Evolutionary conservation across 2,113 vertebrate species (phyloP), one percentile per base, ranked within the genome.

Genomic region (Crypturellus undulatus): DNA sequence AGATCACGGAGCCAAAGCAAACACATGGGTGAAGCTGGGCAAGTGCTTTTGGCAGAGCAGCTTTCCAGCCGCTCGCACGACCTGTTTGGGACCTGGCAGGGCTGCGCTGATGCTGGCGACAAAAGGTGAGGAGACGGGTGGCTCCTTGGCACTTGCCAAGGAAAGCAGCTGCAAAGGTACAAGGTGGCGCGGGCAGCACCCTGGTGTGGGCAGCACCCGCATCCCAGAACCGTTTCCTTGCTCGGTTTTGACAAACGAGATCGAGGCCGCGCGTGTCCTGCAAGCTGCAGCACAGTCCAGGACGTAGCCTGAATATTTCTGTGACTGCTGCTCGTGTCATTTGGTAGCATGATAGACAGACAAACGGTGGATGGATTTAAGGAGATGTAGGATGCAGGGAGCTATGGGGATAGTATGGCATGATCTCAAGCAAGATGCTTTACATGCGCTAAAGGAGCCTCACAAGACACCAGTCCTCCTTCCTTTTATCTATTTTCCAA

Each of bases 271-370:
- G 15, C 52, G 49, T 40, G 63, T n/a, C 83, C 78, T 90, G 62
- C 51, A 45, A 86, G 52, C 60, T 32, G 52, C 7, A 0, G 49
- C 22, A 34, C 64, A 4, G 28, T 6, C 12, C 0, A 30, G 56
- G 32, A 36, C 26, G 36, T 9, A 26, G 47, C 68, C 65, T 54
- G 28, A 26, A 19, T 36, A 52, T 83, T 95, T 96, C 72, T 56
- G 58, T 92, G 89, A 60, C 91, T 71, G 42, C 72, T 49, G 79
- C 65, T 71, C 26, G 16, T 42, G 47, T n/a, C 43, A 19, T 72
- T 82, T 78, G 28, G 81, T 68, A 85, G 63, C 81, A 77, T 89
- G 89, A 71, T 38, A 38, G 91, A 63, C 70, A 95, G 92, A 87
- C 63, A 89, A 94, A 51, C 83, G 2, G 25, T n/a, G 60, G 84